Conservation (phyloP, 2,113 vertebrate species). For the Lampris incognitus region DNA sequence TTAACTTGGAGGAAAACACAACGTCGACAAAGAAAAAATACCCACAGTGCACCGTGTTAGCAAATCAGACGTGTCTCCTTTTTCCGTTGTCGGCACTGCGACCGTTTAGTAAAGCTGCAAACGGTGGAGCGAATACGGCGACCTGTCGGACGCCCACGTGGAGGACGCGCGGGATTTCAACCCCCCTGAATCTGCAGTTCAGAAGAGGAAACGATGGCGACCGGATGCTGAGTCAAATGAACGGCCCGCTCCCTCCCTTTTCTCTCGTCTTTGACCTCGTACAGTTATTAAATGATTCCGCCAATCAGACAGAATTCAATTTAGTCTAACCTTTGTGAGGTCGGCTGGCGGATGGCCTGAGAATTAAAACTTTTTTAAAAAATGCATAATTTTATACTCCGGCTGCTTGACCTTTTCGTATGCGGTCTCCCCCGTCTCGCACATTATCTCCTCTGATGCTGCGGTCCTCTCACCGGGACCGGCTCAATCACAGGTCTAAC, state of each 20-base stretch:
- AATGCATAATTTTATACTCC: conserved; percentile 23
- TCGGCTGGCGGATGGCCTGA: conserved; percentile 8
- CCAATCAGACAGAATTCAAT: conserved; percentile 20
- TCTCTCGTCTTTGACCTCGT: conserved; percentile 32
- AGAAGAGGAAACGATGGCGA: not conserved
- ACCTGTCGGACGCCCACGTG: too few relatives aligned
- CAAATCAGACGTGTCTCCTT: too few relatives aligned
- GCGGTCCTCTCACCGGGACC: conserved; percentile 29
- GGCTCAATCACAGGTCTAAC: conserved; percentile 38
- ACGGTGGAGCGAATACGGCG: too few relatives aligned
- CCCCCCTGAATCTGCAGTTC: not conserved
- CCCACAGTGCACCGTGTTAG: too few relatives aligned
- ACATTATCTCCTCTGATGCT: conserved; percentile 25
- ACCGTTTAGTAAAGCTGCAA: too few relatives aligned
- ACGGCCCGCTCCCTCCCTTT: not conserved
- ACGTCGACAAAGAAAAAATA: too few relatives aligned
- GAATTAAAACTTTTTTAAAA: conserved; percentile 26
- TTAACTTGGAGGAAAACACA: too few relatives aligned
- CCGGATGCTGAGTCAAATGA: not conserved
- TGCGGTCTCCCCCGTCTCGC: conserved; percentile 41
- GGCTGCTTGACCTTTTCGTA: conserved; percentile 49
- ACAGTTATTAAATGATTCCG: conserved; percentile 30
- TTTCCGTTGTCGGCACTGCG: too few relatives aligned
- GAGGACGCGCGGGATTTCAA: too few relatives aligned
- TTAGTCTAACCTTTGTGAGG: conserved; percentile 42